Evolutionary conservation across 2,797 vertebrate genomes (phyloP).

Genomic region (Tinamus major): DNA sequence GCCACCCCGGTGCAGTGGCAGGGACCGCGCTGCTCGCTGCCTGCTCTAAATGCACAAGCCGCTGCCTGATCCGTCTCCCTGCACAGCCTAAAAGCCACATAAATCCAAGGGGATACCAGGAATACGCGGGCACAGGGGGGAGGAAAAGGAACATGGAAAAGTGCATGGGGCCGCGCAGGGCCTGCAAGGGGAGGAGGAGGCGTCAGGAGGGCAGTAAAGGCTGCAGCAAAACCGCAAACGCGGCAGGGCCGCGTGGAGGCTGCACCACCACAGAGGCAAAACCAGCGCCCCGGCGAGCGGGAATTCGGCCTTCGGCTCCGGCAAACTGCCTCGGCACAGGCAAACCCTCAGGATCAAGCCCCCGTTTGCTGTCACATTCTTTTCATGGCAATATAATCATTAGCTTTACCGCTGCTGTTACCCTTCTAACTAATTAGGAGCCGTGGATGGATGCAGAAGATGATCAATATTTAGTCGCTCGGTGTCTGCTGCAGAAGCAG

Average conservation of each 20-base stretch:
- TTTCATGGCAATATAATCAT: background rate
- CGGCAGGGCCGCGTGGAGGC: background rate
- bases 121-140: background rate
- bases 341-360: background rate
- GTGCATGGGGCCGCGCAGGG: background rate
- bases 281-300: accelerated
- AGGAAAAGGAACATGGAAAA: background rate
- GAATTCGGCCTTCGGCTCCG: accelerated
- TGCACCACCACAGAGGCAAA: accelerated
- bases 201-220: background rate
- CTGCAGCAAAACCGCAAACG: slow-evolving; percentile 17
- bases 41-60: slow-evolving; percentile 50
- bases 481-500: background rate
- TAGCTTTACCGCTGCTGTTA: slow-evolving; percentile 16
- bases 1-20: slow-evolving; percentile 19
- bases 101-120: slow-evolving; percentile 17
- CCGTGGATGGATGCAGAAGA: slow-evolving; percentile 49
- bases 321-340: background rate
- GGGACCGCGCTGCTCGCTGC: background rate
- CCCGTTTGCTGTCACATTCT: background rate
- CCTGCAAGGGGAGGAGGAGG: background rate
- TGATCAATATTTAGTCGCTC: slow-evolving; percentile 59
- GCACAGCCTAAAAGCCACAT: slow-evolving; percentile 14
- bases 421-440: slow-evolving; percentile 52
- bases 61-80: background rate